A percentile compares a stretch with the other conserved stretches of the same genome.
These are phyloP conservation scores for Scolanthus callimorphus DNA, from an alignment of 92 coral and sea anemone species.

Conservation along the genomic window DNA sequence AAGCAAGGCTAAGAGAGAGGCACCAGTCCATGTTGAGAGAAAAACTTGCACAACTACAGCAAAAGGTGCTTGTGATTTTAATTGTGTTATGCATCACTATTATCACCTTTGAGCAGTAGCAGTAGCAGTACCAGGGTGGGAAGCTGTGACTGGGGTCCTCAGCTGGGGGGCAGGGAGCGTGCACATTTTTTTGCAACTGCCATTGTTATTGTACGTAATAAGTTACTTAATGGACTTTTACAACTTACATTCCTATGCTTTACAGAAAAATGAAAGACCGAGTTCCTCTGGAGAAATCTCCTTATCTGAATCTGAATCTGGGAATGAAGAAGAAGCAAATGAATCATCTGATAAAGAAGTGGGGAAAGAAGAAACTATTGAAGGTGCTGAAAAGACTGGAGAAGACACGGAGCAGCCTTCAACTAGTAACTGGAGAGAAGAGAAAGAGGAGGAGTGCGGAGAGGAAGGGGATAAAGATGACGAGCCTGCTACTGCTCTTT, in stretches of 20 bases:
- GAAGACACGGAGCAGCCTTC: conserved; percentile 20
- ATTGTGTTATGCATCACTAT: no score
- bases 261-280: conserved; percentile 42
- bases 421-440: conserved; percentile 23
- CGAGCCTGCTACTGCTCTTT: conserved; percentile 33
- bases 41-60: conserved; percentile 71
- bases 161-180: no score
- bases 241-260: not conserved
- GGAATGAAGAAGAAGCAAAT: conserved; percentile 22
- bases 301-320: conserved; percentile 60
- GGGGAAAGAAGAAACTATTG: conserved; percentile 7
- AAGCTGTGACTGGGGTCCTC: no score
- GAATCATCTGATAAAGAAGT: conserved; percentile 4
- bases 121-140: no score
- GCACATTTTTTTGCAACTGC: no score
- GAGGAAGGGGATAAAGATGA: conserved; percentile 18
- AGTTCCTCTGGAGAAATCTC: conserved; percentile 61
- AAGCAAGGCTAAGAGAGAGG: conserved; percentile 82
- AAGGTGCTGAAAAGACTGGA: conserved; percentile 12
- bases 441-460: conserved; percentile 33
- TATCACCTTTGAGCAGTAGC: no score
- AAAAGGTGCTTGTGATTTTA: no score
- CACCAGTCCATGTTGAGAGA: conserved; percentile 84
- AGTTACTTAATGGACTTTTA: no score
- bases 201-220: no score